Evolutionary conservation across 2,888 invertebrate genomes (phyloP), one percentile per base, ranked within the genome.

Genomic region (Rotaria macrura): DNA sequence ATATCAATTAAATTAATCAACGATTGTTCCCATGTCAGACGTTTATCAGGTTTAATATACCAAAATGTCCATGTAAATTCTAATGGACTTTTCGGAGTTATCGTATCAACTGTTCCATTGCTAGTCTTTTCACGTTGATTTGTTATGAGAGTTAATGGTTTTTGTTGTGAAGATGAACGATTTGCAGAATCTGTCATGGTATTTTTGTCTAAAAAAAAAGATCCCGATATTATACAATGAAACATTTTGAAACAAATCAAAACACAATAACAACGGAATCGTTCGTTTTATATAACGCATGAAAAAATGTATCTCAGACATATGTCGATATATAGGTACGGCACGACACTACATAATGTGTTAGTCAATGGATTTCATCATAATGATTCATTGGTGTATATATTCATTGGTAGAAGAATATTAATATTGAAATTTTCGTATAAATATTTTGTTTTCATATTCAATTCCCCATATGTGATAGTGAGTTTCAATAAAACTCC

Each of bases 31-130:
- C 84, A 84, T 25, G 25, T 57, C 10, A 29, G 10, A 38, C 55
- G 34, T 57, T 84, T 84, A 57, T 84, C 84, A n/a, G 84, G 54
- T 40, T 84, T 54, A 25, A 84, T 84, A 57, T 84, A 57, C 84
- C 84, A 84, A 57, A 84, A 55, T 54, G 84, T 49, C 84, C 84
- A 84, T 40, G 47, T 23, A 40, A 38, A 55, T 54, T 84, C 54
- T 57, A 84, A 84, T 52, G 84, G 84, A 38, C 49, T 43, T 84
- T 84, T 84, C 23, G 79, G 79, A 43, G 10, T 79, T n/a, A 79
- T 25, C n/a, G 40, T 14, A 40, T 79, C 79, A 3, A n/a, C 43
- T 79, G 25, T 20, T 65, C 34, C 65, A 65, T 65, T 65, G 20
- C 5, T 29, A 5, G 20, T 65, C 38, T 65, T 65, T 7, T 65